Percentiles rank a stretch among this genome's conserved stretches.
Conservation (phyloP, 1,140 invertebrate genomes). For the Temnothorax nylanderi region DNA sequence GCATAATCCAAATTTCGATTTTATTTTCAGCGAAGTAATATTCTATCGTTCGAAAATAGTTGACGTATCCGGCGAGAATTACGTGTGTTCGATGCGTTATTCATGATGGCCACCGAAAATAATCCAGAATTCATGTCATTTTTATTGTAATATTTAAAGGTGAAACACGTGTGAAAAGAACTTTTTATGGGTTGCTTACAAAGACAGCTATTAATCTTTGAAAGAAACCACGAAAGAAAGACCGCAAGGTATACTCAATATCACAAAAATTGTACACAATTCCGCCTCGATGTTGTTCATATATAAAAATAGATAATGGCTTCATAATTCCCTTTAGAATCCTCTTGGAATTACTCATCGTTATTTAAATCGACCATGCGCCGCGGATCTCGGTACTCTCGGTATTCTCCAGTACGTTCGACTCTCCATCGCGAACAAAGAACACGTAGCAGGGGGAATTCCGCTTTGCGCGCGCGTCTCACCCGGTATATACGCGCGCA, state of each 20-base stretch:
- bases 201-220: background rate
- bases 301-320: background rate
- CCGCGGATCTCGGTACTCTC: background rate
- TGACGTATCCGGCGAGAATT: background rate
- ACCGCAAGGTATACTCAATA: background rate
- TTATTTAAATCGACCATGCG: background rate
- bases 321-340: background rate
- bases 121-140: background rate
- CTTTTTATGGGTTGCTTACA: background rate
- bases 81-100: conserved; percentile 8
- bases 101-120: background rate
- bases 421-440: background rate
- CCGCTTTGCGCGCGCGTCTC: background rate
- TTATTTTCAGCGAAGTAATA: conserved; percentile 42
- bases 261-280: background rate
- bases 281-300: background rate
- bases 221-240: background rate
- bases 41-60: conserved; percentile 49
- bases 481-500: conserved; percentile 67
- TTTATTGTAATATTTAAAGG: background rate
- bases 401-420: background rate
- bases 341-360: background rate
- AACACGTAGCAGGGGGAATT: background rate
- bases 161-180: background rate
- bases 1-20: conserved; percentile 59